Percentiles rank a stretch among this genome's conserved stretches.
These are phyloP conservation scores for Furcifer pardalis DNA, from an alignment of 2,797 vertebrate species.

Conservation along the genomic window DNA sequence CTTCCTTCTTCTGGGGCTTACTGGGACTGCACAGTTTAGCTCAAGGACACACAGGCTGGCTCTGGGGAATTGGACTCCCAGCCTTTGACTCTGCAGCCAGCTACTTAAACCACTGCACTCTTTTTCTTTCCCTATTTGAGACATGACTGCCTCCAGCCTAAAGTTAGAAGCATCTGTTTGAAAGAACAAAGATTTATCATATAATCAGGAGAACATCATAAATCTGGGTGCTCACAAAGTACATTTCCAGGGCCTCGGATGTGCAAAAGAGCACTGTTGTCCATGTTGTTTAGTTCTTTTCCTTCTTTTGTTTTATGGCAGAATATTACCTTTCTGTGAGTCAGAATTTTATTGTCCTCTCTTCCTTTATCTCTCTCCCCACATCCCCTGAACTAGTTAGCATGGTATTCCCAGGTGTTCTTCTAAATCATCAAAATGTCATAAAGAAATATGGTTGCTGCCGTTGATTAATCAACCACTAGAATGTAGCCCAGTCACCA, in stretches of 20 bases:
- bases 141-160: conserved; percentile 34
- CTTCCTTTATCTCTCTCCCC: conserved; percentile 39
- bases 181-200: conserved; percentile 38
- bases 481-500: conserved; percentile 20
- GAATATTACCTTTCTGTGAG: conserved; percentile 34
- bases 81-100: too few relatives aligned
- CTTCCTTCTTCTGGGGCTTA: too few relatives aligned
- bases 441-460: conserved; percentile 30
- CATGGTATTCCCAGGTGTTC: conserved; percentile 39
- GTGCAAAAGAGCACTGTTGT: conserved; percentile 48
- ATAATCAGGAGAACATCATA: conserved; percentile 24
- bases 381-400: conserved; percentile 33
- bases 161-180: conserved; percentile 36
- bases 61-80: too few relatives aligned
- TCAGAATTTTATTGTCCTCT: conserved; percentile 37
- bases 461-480: conserved; percentile 27
- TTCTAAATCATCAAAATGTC: conserved; percentile 46
- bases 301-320: conserved; percentile 19
- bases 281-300: conserved; percentile 23
- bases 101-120: too few relatives aligned
- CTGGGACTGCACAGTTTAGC: too few relatives aligned
- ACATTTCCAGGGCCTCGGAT: conserved; percentile 47
- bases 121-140: conserved; percentile 40
- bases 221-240: conserved; percentile 27
- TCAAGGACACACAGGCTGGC: too few relatives aligned